phyloP scores from a whole-genome alignment of 2,797 vertebrate species.

The Rhinoraja longicauda region DNA sequence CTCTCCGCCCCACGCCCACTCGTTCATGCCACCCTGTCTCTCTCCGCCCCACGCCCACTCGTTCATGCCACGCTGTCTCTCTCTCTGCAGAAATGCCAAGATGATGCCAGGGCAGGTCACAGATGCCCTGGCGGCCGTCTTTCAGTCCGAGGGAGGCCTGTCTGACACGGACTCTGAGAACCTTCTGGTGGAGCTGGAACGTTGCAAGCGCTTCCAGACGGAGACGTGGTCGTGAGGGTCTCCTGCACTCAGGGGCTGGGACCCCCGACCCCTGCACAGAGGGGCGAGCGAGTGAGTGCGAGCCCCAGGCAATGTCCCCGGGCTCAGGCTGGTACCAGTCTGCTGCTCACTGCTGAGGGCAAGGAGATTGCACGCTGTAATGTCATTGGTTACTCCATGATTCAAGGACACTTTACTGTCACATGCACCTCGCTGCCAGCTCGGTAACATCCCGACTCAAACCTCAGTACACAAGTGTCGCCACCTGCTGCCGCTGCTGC shows the following conservation, averaged over 20 bases:
- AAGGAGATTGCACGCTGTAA: neutral
- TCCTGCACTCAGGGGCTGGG: neutral
- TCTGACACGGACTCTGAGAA: constrained; percentile 58
- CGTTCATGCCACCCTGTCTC: neutral
- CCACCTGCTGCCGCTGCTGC: no score
- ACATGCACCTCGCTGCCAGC: no score
- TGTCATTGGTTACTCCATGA: neutral
- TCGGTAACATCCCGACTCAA: no score
- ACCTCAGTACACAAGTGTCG: no score
- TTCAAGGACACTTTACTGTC: no score
- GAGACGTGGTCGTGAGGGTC: constrained; percentile 85
- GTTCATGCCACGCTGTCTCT: neutral
- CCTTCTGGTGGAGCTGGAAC: constrained; percentile 71
- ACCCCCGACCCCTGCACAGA: neutral
- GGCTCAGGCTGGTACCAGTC: no score
- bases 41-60: neutral
- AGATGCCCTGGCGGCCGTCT: constrained; percentile 61
- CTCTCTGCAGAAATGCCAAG: constrained; percentile 71
- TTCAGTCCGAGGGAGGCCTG: constrained; percentile 68
- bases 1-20: neutral
- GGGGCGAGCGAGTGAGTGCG: no score
- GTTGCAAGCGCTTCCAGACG: constrained; percentile 64
- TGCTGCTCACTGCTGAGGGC: neutral
- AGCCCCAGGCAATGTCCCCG: no score
- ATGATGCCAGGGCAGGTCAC: constrained; percentile 75